Evolutionary conservation across 2,888 invertebrate species (phyloP), one percentile per base, ranked within the genome.

Genomic region (Apamea epomidion): DNA sequence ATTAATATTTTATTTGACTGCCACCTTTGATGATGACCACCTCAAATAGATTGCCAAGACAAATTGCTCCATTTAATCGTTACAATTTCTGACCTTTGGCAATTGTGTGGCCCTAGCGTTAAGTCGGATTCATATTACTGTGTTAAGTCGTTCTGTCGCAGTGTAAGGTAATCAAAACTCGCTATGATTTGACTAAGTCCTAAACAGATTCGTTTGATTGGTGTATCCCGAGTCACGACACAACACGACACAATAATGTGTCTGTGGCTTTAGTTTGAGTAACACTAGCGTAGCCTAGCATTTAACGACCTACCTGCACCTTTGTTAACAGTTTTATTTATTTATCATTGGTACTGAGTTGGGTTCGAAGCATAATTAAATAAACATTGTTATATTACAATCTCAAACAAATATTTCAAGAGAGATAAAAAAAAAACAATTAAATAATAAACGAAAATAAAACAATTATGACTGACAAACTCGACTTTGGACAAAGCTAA

Each of bases 1-100:
- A 70, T 79, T 29, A 21, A n/a, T 37, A 48, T 18, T 60, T 45
- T n/a, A 58, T 58, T 75, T 32, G 32, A 58, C 18, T 76, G 10
- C 25, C 14, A 45, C 29, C 1, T 64, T 29, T 64, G 25, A 77
- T 18, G 16, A 48, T 60, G 45, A 1, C 18, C 14, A 45, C 14
- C 18, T 10, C n/a, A n/a, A 10, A 76, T 12, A 12, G 21, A 32
- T 51, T 70, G 42, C 7, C 21, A 64, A 42, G 10, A 71, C 16
- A 42, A 71, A 51, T 76, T n/a, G 32, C 14, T 65, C 18, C 45
- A 21, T 45, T n/a, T 21, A 51, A 54, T 51, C 18, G 2, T 64
- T 42, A 42, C 1, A 29, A 77, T 37, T 68, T 60, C 25, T 54
- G 32, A 32, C 25, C 21, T 32, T 16, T 42, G 54, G 25, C 12